Percentiles rank a stretch among this genome's conserved stretches.
Conservation (phyloP, 2,888 invertebrate genomes). For the Galerucella nymphaeae region DNA sequence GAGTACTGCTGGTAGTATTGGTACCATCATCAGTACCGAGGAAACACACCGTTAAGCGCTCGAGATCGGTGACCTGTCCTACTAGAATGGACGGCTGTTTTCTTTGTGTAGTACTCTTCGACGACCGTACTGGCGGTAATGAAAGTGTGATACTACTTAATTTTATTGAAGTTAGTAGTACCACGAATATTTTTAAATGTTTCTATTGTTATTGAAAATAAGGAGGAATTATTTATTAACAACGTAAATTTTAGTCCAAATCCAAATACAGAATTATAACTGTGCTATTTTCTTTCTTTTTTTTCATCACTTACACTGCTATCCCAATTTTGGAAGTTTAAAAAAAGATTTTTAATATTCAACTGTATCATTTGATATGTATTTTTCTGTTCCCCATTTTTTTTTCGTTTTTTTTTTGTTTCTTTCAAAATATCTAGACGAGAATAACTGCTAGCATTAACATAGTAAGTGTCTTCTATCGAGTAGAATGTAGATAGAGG, state of each 20-base stretch:
- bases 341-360: no score
- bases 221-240: background rate
- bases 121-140: conserved; percentile 18
- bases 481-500: no score
- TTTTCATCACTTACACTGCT: background rate
- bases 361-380: no score
- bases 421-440: no score
- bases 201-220: conserved; percentile 19
- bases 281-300: background rate
- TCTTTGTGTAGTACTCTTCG: conserved; percentile 32
- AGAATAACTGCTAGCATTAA: no score
- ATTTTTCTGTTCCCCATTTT: no score
- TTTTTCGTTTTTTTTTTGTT: no score
- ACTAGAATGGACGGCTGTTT: conserved; percentile 39
- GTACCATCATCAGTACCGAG: conserved; percentile 23
- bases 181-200: background rate
- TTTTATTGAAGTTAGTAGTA: conserved; percentile 2
- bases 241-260: background rate
- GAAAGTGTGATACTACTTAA: conserved; percentile 1
- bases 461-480: no score
- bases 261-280: background rate
- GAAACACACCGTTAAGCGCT: conserved; percentile 31
- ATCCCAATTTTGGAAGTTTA: background rate
- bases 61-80: conserved; percentile 57
- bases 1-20: conserved; percentile 25